Evolutionary conservation across 2,113 vertebrate genomes (phyloP).

Genomic region (Callospermophilus lateralis): DNA sequence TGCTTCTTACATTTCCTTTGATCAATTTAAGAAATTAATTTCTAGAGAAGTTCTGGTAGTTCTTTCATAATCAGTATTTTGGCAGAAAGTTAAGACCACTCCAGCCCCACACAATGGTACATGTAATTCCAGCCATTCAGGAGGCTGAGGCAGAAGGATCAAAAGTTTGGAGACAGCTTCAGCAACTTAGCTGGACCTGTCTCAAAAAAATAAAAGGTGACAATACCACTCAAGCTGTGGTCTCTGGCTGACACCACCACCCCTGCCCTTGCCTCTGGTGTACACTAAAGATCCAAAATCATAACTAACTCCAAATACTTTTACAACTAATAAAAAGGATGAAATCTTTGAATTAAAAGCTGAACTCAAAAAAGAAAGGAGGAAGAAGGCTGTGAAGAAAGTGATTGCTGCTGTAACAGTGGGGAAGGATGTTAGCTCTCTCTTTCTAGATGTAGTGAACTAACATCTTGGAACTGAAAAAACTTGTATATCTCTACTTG

Average conservation of each 20-base stretch:
- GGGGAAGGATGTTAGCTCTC: constrained; percentile 96
- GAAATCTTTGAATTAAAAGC: constrained; percentile 96
- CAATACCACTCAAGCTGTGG: too few species aligned
- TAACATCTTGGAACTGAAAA: too few species aligned
- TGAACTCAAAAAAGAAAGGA: constrained; percentile 98
- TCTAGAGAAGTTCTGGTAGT: constrained; percentile 76
- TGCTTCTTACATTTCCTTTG: constrained; percentile 82
- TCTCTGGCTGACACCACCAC: too few species aligned
- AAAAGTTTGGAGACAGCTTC: too few species aligned
- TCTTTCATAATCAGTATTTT: constrained; percentile 76
- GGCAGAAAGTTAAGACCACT: constrained; percentile 62
- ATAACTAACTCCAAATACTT: constrained; percentile 99
- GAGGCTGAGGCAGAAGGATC: too few species aligned
- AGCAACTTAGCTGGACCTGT: too few species aligned
- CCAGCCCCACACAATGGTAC: too few species aligned
- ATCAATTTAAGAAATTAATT: constrained; percentile 85
- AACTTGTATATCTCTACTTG: constrained; percentile 92
- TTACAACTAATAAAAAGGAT: constrained; percentile 99
- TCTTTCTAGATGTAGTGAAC: too few species aligned
- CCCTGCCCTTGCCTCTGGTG: constrained; percentile 52
- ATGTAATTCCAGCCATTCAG: too few species aligned
- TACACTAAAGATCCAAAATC: constrained; percentile 87
- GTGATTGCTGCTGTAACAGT: constrained; percentile 99
- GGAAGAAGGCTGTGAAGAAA: constrained; percentile 99
- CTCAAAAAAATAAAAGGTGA: too few species aligned